Conservation (phyloP, 2,797 vertebrate genomes). For the Enteromius fasciolatus region DNA sequence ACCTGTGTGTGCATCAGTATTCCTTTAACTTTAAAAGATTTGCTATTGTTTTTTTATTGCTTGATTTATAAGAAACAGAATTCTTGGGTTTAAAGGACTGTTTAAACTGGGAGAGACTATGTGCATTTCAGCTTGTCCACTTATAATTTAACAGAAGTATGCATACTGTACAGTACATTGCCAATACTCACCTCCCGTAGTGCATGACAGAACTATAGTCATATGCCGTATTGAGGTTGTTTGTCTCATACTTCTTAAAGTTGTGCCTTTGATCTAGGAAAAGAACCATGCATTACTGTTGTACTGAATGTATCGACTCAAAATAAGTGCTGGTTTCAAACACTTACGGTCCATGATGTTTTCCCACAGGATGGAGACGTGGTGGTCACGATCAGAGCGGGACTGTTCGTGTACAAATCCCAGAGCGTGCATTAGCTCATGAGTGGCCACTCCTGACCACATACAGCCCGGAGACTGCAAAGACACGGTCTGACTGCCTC, state of each 20-base stretch:
- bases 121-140: not conserved
- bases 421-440: slow-evolving; percentile 85
- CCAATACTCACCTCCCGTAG: slow-evolving; percentile 82
- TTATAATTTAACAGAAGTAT: not conserved
- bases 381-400: slow-evolving; percentile 84
- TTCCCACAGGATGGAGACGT: slow-evolving; percentile 85
- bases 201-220: slow-evolving; percentile 90
- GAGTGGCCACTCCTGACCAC: slow-evolving; percentile 84
- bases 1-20: slow-evolving; percentile 69
- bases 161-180: slow-evolving; percentile 30
- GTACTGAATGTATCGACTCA: not conserved
- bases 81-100: not conserved
- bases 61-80: not conserved
- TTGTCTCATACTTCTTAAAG: slow-evolving; percentile 85
- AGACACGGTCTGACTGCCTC: slow-evolving; percentile 82
- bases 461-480: slow-evolving; percentile 84
- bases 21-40: not conserved
- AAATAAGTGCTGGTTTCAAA: slow-evolving; percentile 7
- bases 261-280: slow-evolving; percentile 75
- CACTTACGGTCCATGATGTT: slow-evolving; percentile 79
- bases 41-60: not conserved
- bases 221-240: slow-evolving; percentile 84
- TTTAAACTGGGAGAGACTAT: not conserved
- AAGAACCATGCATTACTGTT: not conserved
- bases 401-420: slow-evolving; percentile 89